Evolutionary conservation across 2,113 vertebrate genomes (phyloP).

Genomic region (Leptobrachium leishanense): DNA sequence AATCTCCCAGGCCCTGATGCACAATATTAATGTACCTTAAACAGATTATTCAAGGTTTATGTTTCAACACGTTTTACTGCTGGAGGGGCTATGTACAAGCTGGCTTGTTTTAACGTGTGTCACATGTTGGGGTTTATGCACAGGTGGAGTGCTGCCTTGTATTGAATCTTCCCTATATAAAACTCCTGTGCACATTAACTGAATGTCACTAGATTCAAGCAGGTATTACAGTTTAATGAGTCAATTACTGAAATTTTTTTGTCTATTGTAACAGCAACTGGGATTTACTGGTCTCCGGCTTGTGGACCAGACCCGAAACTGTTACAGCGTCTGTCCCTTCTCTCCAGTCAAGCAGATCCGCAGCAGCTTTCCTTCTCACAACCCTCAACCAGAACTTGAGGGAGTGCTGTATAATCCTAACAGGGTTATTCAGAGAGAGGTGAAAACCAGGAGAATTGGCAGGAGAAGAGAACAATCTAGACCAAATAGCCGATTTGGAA

Average conservation of each 20-base stretch:
- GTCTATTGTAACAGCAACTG: no score
- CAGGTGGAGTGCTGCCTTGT: not conserved
- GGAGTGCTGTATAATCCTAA: no score
- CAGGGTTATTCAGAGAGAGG: no score
- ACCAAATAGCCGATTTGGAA: no score
- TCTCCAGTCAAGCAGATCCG: no score
- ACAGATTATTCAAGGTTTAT: not conserved
- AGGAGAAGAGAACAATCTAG: no score
- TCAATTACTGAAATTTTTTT: not conserved
- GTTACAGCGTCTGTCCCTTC: no score
- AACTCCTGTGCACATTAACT: not conserved
- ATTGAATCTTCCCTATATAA: not conserved
- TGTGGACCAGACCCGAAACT: no score
- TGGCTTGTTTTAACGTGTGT: slow-evolving; percentile 4
- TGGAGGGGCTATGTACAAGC: not conserved
- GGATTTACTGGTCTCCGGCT: no score
- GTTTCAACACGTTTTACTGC: not conserved
- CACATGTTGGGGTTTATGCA: not conserved
- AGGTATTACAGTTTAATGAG: not conserved
- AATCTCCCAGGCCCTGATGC: not conserved
- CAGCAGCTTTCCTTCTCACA: no score
- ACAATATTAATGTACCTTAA: not conserved
- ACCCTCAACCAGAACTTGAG: no score
- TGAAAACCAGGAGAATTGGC: no score
- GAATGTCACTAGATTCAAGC: not conserved